These are phyloP conservation scores for Drosophila atroscutellata DNA, from an alignment of 2,888 invertebrate species.

Conservation along the genomic window DNA sequence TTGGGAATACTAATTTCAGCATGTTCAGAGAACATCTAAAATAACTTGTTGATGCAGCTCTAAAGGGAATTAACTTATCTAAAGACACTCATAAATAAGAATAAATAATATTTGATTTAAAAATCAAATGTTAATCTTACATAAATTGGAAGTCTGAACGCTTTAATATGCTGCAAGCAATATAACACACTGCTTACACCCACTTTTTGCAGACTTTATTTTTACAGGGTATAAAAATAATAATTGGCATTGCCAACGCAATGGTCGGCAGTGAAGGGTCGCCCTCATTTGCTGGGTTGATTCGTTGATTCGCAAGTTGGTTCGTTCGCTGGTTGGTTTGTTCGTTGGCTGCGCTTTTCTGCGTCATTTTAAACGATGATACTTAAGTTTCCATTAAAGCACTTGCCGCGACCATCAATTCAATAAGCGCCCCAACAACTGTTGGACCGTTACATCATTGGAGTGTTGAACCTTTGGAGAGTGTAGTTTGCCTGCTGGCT, in stretches of 20 bases:
- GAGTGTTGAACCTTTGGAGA: conserved; percentile 19
- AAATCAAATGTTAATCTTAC: neutral
- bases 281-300: conserved; percentile 35
- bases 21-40: neutral
- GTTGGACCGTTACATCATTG: conserved; percentile 17
- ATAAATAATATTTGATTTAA: neutral
- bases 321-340: conserved; percentile 16
- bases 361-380: conserved; percentile 80
- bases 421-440: conserved; percentile 59
- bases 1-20: neutral
- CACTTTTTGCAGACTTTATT: neutral
- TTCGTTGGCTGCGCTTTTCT: conserved; percentile 66
- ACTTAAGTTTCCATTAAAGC: conserved; percentile 81
- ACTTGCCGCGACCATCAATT: conserved; percentile 78
- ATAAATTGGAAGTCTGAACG: neutral
- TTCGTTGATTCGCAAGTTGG: conserved; percentile 5
- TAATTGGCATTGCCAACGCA: conserved; percentile 71
- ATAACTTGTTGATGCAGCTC: neutral
- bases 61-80: neutral
- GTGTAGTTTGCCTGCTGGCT: conserved; percentile 51
- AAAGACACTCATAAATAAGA: neutral
- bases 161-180: neutral
- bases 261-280: conserved; percentile 57
- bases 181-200: neutral
- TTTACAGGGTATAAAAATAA: conserved; percentile 52